A percentile compares a stretch with the other conserved stretches of the same genome.
Evolutionary conservation across 2,888 invertebrate species (phyloP).

Genomic region (Andrena chrysosceles): DNA sequence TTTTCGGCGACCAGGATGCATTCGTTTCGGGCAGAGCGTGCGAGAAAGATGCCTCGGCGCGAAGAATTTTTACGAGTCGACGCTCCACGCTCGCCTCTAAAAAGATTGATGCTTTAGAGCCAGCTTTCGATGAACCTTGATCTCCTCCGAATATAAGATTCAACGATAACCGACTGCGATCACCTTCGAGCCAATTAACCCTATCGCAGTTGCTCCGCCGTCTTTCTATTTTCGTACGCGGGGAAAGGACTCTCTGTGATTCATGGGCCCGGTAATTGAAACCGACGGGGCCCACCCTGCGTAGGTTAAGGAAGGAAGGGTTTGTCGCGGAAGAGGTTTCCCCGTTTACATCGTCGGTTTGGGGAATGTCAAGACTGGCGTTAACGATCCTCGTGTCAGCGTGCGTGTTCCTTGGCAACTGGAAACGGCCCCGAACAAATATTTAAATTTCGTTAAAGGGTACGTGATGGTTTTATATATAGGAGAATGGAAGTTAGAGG

Average conservation of each 20-base stretch:
- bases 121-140: neutral
- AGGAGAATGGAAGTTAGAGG: neutral
- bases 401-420: neutral
- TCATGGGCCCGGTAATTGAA: slow-evolving; percentile 69
- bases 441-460: slow-evolving; percentile 28
- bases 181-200: neutral
- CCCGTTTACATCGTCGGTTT: slow-evolving; percentile 13
- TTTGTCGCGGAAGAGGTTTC: slow-evolving; percentile 37
- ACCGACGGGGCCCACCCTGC: slow-evolving; percentile 59
- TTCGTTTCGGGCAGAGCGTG: slow-evolving; percentile 35
- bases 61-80: slow-evolving; percentile 23
- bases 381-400: slow-evolving; percentile 49
- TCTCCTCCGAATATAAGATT: neutral
- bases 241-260: slow-evolving; percentile 39
- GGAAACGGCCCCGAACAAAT: slow-evolving; percentile 25
- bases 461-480: neutral
- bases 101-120: neutral
- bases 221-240: slow-evolving; percentile 64
- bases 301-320: slow-evolving; percentile 47
- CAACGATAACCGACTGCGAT: neutral
- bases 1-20: slow-evolving; percentile 49
- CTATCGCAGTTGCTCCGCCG: slow-evolving; percentile 9
- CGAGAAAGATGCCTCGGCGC: neutral
- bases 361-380: slow-evolving; percentile 54
- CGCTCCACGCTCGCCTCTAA: neutral